Base-by-base conservation (phyloP, 2,888 invertebrate species). In the Protonemura montana region DNA sequence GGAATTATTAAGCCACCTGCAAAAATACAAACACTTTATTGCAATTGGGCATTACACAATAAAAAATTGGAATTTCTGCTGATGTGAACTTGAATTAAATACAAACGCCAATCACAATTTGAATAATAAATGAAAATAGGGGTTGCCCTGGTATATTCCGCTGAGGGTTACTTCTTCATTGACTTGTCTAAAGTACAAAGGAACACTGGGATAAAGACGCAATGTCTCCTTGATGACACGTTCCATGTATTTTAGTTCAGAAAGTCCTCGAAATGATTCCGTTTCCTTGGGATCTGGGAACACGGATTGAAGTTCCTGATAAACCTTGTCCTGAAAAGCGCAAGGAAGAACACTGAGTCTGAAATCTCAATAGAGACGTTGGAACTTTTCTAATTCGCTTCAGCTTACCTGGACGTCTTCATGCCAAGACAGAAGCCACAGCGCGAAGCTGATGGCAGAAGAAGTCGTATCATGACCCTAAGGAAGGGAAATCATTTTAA, bases 181-280 rank as follows among this genome's bases (percentile, higher is more conserved):
- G 0, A 89, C 76, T 16, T 76, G 7, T n/a, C 90, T 87, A n/a
- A 89, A 81, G n/a, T 59, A 82, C 13, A 85, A 25, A 35, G 94
- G 94, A 3, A 95, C 95, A 88, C 95, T 95, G 0, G 95, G 95
- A 88, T 93, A 94, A 13, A 95, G 90, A 83, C 95, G 91, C 85
- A 95, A 89, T 0, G 94, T 92, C 90, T 95, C 95, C 90, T 95
- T 95, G 83, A 95, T 94, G 88, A 95, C 95, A 88, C 93, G 93
- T 88, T 95, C 95, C 88, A 95, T 91, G 89, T 95, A 95, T 86
- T 93, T 92, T 94, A 95, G 94, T 86, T 93, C 92, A 87, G 93
- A 90, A n/a, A 95, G 90, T 88, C 94, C 94, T 78, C 93, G 93
- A 90, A 93, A 92, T 2, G 92, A 93, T 0, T 93, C 92, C 0